Percentiles rank a stretch among this genome's conserved stretches.
These are phyloP conservation scores for Himalopsyche japonica DNA, from an alignment of 2,888 invertebrate genomes.

Conservation along the genomic window DNA sequence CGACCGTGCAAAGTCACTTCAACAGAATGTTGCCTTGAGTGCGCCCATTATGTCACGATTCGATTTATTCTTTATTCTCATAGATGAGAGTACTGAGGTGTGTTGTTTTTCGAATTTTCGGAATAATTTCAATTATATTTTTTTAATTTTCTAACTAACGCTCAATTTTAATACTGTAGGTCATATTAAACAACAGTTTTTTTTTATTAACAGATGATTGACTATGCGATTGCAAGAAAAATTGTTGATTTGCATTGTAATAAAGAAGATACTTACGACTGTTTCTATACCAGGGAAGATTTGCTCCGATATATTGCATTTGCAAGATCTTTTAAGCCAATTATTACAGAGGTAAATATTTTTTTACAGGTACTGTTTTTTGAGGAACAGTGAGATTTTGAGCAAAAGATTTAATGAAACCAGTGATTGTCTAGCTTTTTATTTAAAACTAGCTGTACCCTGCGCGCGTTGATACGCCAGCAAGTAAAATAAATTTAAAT, in stretches of 20 bases:
- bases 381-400: too few relatives aligned
- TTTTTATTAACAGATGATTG: slow-evolving; percentile 67
- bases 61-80: slow-evolving; percentile 96
- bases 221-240: slow-evolving; percentile 95
- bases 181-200: neutral
- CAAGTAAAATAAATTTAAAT: too few relatives aligned
- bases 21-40: slow-evolving; percentile 90
- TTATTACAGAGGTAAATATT: slow-evolving; percentile 69
- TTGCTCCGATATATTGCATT: slow-evolving; percentile 95
- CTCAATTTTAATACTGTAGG: neutral
- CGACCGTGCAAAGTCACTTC: slow-evolving; percentile 89
- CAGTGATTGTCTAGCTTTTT: too few relatives aligned
- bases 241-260: slow-evolving; percentile 94
- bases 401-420: too few relatives aligned
- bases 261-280: slow-evolving; percentile 76
- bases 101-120: slow-evolving; percentile 6
- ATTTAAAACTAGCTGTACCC: too few relatives aligned
- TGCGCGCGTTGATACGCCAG: too few relatives aligned
- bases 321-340: slow-evolving; percentile 92
- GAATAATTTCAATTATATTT: neutral
- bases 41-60: slow-evolving; percentile 99
- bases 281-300: slow-evolving; percentile 85
- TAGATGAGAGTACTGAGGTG: slow-evolving; percentile 93
- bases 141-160: neutral
- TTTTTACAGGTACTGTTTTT: too few relatives aligned